phyloP scores from a whole-genome alignment of 2,113 vertebrate species.

The Pristiophorus japonicus region DNA sequence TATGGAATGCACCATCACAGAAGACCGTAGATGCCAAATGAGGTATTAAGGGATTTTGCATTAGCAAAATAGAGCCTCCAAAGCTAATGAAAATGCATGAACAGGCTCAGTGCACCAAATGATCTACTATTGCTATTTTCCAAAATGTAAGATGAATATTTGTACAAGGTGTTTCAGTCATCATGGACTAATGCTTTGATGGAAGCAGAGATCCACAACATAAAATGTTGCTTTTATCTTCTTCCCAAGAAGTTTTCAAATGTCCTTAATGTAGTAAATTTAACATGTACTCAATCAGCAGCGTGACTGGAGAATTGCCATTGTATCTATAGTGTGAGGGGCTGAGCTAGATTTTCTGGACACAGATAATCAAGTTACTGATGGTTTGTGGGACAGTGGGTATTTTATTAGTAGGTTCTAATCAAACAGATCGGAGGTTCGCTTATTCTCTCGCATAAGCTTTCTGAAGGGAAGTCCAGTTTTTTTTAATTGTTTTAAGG shows the following conservation, averaged over 20 bases:
- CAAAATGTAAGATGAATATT: not conserved
- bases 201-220: not conserved
- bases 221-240: not conserved
- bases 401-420: too few species aligned
- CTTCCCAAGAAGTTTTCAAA: not conserved
- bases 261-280: not conserved
- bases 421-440: too few species aligned
- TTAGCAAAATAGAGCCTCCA: not conserved
- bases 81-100: not conserved
- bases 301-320: too few species aligned
- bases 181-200: not conserved
- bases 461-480: too few species aligned
- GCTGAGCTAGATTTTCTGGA: too few species aligned
- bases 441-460: too few species aligned
- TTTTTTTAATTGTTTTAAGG: too few species aligned
- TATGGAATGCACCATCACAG: not conserved
- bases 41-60: not conserved
- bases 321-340: too few species aligned
- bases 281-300: not conserved
- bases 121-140: not conserved
- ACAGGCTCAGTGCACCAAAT: not conserved
- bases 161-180: not conserved
- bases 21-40: not conserved
- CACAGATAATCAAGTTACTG: too few species aligned
- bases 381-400: too few species aligned